Conservation (phyloP, 2,888 invertebrate genomes). For the Hyalella azteca region DNA sequence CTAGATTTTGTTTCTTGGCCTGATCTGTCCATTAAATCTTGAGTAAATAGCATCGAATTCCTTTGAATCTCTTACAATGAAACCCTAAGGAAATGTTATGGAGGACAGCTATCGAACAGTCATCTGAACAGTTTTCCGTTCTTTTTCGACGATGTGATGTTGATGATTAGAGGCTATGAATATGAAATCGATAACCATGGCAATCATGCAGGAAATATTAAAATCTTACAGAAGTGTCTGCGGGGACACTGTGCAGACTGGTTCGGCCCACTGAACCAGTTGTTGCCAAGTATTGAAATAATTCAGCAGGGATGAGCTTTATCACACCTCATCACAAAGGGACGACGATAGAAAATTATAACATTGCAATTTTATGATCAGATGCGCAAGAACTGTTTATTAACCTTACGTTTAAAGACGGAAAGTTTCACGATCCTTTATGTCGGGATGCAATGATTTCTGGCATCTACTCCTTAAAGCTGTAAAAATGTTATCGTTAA, state of each 20-base stretch:
- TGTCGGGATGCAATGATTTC: no score
- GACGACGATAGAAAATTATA: no score
- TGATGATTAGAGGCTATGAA: not conserved
- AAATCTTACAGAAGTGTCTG: not conserved
- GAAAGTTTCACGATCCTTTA: no score
- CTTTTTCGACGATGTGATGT: not conserved
- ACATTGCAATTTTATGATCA: not conserved
- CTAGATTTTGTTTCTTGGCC: not conserved
- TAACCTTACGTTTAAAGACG: no score
- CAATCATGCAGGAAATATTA: no score
- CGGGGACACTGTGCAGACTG: not conserved
- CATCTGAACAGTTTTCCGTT: not conserved
- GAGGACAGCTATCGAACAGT: not conserved
- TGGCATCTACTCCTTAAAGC: no score
- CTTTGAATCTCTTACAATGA: not conserved
- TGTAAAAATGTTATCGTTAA: no score
- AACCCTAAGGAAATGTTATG: not conserved
- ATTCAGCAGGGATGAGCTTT: no score
- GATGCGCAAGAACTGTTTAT: no score
- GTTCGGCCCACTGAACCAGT: not conserved
- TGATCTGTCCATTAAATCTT: not conserved
- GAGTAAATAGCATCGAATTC: not conserved
- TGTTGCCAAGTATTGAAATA: not conserved
- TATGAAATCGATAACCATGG: not conserved
- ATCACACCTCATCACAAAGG: no score